These are phyloP conservation scores for Chrysocyon brachyurus DNA, from an alignment of 2,797 vertebrate genomes.

Conservation along the genomic window DNA sequence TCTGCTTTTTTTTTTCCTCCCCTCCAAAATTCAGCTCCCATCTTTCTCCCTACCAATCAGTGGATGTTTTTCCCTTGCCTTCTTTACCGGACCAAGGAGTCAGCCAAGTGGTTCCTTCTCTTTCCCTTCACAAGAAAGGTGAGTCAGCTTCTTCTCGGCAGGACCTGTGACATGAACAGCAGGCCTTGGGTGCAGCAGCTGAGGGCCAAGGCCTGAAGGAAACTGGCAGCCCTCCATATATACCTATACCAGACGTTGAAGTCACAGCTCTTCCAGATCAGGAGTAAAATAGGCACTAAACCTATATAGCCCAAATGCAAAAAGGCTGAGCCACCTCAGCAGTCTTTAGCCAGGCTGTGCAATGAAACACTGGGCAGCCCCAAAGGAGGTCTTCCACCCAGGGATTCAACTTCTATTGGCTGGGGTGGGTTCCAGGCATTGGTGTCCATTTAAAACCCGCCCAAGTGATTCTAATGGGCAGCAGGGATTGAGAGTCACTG, in stretches of 20 bases:
- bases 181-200: neutral
- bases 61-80: neutral
- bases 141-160: slow-evolving; percentile 57
- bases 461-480: neutral
- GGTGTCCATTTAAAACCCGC: neutral
- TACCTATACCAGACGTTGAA: neutral
- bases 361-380: neutral
- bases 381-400: neutral
- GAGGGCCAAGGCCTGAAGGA: neutral
- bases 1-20: neutral
- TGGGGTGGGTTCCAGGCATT: neutral
- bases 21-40: neutral
- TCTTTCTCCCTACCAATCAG: neutral
- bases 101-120: slow-evolving; percentile 29
- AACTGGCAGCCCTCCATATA: neutral
- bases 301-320: neutral
- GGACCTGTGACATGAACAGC: neutral
- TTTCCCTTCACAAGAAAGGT: slow-evolving; percentile 20
- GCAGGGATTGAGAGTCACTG: neutral
- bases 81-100: slow-evolving; percentile 62
- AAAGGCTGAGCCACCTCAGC: neutral
- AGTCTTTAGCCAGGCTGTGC: neutral
- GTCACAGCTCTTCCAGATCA: neutral
- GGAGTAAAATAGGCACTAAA: neutral
- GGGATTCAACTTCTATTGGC: neutral